phyloP scores from a whole-genome alignment of 1,140 invertebrate genomes.

The Pteromalus puparum region DNA sequence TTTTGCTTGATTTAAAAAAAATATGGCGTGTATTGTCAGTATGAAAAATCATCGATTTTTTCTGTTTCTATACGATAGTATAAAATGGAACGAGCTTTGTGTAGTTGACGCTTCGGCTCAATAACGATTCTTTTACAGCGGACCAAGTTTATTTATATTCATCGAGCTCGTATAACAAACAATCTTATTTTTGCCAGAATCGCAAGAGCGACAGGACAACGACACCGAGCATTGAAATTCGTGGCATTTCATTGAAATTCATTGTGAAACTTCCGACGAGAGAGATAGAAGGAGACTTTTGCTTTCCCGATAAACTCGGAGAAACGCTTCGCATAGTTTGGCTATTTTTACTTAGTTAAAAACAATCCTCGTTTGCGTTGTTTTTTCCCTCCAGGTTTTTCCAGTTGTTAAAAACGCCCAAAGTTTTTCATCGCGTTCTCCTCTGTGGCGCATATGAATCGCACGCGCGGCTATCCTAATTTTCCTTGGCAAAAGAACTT shows the following conservation, averaged over 20 bases:
- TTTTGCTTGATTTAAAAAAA: too few relatives aligned
- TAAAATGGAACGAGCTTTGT: too few relatives aligned
- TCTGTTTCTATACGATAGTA: too few relatives aligned
- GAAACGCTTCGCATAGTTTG: constrained; percentile 23
- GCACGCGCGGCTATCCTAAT: neutral
- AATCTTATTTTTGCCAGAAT: neutral
- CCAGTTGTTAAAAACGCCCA: constrained; percentile 6
- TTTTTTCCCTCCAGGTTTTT: neutral
- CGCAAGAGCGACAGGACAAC: neutral
- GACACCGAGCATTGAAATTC: neutral
- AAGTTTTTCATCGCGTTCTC: neutral
- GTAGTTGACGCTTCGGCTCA: too few relatives aligned
- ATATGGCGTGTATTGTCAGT: too few relatives aligned
- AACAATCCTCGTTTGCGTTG: neutral
- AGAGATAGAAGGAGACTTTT: neutral
- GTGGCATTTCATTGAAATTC: constrained; percentile 36
- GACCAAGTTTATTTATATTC: neutral
- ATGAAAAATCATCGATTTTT: too few relatives aligned
- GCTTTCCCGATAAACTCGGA: constrained; percentile 33
- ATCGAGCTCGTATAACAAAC: neutral
- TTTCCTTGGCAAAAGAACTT: neutral
- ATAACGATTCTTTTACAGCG: too few relatives aligned
- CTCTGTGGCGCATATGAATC: neutral
- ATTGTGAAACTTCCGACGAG: constrained; percentile 16
- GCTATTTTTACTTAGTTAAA: constrained; percentile 25